A percentile compares a stretch with the other conserved stretches of the same genome.
phyloP scores from a whole-genome alignment of 2,797 vertebrate species.

The Hemitrygon akajei region DNA sequence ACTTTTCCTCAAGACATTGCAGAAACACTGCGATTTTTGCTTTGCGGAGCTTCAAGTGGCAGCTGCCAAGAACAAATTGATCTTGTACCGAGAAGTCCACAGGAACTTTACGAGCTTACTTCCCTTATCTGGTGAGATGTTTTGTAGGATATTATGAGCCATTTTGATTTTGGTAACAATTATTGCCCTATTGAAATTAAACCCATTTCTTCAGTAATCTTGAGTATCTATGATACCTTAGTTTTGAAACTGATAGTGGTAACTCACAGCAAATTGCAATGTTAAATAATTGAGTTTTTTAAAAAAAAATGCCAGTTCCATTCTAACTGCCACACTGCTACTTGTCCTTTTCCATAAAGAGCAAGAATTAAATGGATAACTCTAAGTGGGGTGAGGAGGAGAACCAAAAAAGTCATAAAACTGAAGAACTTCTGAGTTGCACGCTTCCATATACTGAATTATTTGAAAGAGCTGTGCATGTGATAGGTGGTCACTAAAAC shows the following conservation, averaged over 20 bases:
- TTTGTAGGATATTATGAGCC: neutral
- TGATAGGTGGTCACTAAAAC: neutral
- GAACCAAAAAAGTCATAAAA: no score
- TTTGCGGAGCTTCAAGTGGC: conserved; percentile 93
- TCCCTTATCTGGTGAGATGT: conserved; percentile 89
- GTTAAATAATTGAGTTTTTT: neutral
- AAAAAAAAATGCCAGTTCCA: neutral
- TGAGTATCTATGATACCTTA: neutral
- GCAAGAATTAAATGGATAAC: neutral
- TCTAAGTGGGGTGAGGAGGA: neutral
- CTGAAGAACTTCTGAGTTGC: neutral
- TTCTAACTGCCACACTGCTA: neutral
- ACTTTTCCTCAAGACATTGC: conserved; percentile 78
- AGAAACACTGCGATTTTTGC: conserved; percentile 92
- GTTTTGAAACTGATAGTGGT: no score
- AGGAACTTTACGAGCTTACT: conserved; percentile 96
- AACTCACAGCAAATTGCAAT: no score
- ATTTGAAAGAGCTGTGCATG: neutral
- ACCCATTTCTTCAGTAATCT: no score
- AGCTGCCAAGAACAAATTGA: conserved; percentile 98
- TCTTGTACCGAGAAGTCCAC: conserved; percentile 91
- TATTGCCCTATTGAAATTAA: no score
- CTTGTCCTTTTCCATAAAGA: neutral
- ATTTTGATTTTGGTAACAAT: neutral
- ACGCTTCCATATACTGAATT: neutral